These are phyloP conservation scores for Alsophila aescularia DNA, from an alignment of 2,888 invertebrate species.

Conservation along the genomic window DNA sequence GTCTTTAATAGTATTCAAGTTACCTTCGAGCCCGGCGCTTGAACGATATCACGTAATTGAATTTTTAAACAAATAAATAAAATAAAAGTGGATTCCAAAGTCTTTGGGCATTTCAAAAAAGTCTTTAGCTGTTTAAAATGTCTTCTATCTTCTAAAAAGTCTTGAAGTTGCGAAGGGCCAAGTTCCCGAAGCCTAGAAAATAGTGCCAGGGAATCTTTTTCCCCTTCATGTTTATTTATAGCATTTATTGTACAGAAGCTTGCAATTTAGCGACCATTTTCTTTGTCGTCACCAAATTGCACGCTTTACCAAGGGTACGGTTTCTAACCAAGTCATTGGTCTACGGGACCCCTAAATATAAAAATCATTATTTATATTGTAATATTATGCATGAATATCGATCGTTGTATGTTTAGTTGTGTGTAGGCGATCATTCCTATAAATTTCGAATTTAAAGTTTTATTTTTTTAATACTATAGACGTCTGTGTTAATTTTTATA, in stretches of 20 bases:
- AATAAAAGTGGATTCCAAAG: too few species aligned
- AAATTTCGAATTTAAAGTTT: constrained; percentile 71
- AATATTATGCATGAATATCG: constrained; percentile 55
- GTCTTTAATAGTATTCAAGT: too few species aligned
- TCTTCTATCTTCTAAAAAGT: too few species aligned
- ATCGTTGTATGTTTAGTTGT: constrained; percentile 59
- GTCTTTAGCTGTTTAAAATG: too few species aligned
- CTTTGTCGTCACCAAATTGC: constrained; percentile 23
- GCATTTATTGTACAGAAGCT: constrained; percentile 25
- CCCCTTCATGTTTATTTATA: constrained; percentile 13
- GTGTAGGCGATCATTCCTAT: constrained; percentile 73
- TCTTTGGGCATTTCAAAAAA: too few species aligned
- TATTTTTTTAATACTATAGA: constrained; percentile 14
- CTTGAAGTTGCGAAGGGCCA: neutral
- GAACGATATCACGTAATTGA: too few species aligned
- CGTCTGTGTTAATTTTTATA: constrained; percentile 22
- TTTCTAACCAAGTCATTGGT: constrained; percentile 63
- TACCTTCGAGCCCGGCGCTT: too few species aligned
- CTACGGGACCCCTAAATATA: constrained; percentile 54
- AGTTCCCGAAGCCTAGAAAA: constrained; percentile 6
- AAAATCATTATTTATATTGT: constrained; percentile 42
- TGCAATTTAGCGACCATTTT: constrained; percentile 20
- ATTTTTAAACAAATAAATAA: too few species aligned
- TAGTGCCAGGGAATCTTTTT: constrained; percentile 12
- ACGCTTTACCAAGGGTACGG: constrained; percentile 53